Evolutionary conservation across 2,113 vertebrate genomes (phyloP).

Genomic region (Lophotis ruficrista): DNA sequence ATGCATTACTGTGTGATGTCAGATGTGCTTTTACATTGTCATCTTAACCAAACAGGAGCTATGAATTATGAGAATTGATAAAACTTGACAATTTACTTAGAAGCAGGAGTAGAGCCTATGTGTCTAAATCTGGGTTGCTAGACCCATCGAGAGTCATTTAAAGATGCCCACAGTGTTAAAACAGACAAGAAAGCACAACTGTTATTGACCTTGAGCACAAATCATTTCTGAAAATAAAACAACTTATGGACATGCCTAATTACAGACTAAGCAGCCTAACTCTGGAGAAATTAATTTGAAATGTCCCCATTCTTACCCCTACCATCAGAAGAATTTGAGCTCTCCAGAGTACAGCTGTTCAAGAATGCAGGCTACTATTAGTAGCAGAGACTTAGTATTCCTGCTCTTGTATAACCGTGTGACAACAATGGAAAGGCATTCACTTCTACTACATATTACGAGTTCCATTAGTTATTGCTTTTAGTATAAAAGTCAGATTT

Average conservation of each 20-base stretch:
- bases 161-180: background rate
- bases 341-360: background rate
- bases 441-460: background rate
- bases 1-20: rapidly evolving
- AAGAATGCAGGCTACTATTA: background rate
- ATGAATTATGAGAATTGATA: background rate
- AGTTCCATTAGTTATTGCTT: background rate
- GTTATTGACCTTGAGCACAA: background rate
- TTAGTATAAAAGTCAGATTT: background rate
- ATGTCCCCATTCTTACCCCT: background rate
- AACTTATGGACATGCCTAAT: background rate
- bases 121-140: background rate
- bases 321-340: background rate
- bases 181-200: background rate
- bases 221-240: background rate
- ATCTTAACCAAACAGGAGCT: background rate
- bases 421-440: background rate
- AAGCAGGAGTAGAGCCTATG: background rate
- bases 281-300: background rate
- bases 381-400: background rate
- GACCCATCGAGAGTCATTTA: background rate
- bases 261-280: background rate
- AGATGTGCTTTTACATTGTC: background rate
- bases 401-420: background rate
- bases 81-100: background rate